These are phyloP conservation scores for Dascyllus trimaculatus DNA, from an alignment of 2,113 vertebrate genomes.

Conservation along the genomic window DNA sequence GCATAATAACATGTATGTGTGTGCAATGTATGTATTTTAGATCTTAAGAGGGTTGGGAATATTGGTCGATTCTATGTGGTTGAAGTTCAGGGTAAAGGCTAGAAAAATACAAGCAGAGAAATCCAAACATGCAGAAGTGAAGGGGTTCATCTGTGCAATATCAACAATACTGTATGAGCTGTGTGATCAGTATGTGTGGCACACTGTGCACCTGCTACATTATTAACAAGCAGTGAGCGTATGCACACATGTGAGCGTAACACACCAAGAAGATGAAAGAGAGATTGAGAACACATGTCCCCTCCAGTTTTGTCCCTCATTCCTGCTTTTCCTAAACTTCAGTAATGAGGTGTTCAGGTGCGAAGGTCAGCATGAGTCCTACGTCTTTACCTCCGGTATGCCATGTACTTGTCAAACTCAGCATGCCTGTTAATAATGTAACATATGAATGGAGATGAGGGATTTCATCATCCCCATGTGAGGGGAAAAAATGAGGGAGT, in stretches of 20 bases:
- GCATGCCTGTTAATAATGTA: not conserved
- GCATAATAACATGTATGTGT: not conserved
- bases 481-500: not conserved
- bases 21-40: not conserved
- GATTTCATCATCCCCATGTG: not conserved
- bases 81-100: not conserved
- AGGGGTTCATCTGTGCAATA: not conserved
- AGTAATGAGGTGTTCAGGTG: slow-evolving; percentile 2
- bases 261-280: slow-evolving; percentile 25
- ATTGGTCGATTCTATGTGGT: not conserved
- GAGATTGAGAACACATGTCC: not conserved
- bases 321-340: not conserved
- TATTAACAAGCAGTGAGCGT: slow-evolving; percentile 51
- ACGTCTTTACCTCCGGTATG: not conserved
- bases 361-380: slow-evolving; percentile 11
- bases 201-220: slow-evolving; percentile 52
- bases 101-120: not conserved
- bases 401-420: not conserved
- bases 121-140: not conserved
- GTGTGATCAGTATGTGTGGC: slow-evolving; percentile 37
- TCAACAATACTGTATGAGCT: slow-evolving; percentile 1
- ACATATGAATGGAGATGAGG: not conserved
- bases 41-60: not conserved
- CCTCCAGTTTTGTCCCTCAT: not conserved
- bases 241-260: not conserved